Conservation (phyloP, 2,797 vertebrate genomes). For the Molossus molossus region DNA sequence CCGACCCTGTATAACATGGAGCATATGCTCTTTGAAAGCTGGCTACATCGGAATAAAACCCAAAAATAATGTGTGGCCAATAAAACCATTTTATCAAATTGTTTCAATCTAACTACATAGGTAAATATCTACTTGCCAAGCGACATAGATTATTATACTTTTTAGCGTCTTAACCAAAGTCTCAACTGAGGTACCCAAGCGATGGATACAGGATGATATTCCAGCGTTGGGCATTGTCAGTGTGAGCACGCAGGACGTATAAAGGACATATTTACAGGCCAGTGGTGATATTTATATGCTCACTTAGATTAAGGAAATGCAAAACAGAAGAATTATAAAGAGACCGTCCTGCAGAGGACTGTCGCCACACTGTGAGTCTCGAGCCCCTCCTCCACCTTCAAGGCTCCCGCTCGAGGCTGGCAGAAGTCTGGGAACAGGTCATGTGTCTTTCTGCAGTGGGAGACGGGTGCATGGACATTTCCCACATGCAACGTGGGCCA, state of each 20-base stretch:
- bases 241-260: background rate
- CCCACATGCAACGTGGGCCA: background rate
- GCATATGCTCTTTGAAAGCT: background rate
- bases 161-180: background rate
- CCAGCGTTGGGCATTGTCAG: background rate
- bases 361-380: background rate
- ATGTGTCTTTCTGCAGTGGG: background rate
- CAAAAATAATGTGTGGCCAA: background rate
- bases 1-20: background rate
- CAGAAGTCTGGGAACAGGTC: background rate
- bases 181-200: background rate
- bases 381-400: background rate
- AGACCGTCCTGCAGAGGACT: background rate
- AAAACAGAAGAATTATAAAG: background rate
- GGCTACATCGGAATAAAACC: background rate
- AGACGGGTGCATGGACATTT: background rate
- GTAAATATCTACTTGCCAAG: background rate
- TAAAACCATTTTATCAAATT: conserved; percentile 14
- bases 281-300: background rate
- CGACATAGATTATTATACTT: background rate
- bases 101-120: background rate
- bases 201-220: background rate
- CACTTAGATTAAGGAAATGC: background rate
- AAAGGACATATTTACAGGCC: background rate
- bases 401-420: background rate